These are phyloP conservation scores for Clusia tigrina DNA, from an alignment of 2,888 invertebrate species.

Conservation along the genomic window DNA sequence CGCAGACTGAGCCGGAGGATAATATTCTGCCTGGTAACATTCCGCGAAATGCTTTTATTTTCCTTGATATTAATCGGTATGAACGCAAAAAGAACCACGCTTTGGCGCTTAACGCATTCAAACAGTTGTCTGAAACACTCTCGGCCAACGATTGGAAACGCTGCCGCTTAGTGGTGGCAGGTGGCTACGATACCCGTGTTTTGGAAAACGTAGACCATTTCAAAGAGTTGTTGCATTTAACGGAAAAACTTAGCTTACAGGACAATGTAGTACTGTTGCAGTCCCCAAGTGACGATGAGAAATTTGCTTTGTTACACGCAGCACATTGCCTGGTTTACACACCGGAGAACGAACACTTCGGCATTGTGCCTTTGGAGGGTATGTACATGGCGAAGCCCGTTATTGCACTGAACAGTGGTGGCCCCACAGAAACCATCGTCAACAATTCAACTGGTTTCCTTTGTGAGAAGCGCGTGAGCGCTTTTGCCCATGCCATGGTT, in stretches of 20 bases:
- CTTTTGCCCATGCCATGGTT: slow-evolving; percentile 81
- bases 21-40: slow-evolving; percentile 49
- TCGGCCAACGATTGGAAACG: slow-evolving; percentile 69
- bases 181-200: slow-evolving; percentile 93
- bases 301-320: slow-evolving; percentile 79
- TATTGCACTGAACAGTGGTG: slow-evolving; percentile 93
- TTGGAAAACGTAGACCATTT: slow-evolving; percentile 87
- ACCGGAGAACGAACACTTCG: slow-evolving; percentile 97
- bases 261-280: slow-evolving; percentile 83
- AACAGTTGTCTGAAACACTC: slow-evolving; percentile 69
- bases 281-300: slow-evolving; percentile 86
- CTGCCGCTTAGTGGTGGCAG: slow-evolving; percentile 90
- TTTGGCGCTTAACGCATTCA: slow-evolving; percentile 83
- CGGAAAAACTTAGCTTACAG: slow-evolving; percentile 71
- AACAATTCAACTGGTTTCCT: slow-evolving; percentile 83
- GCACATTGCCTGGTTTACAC: slow-evolving; percentile 90
- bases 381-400: slow-evolving; percentile 95
- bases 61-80: slow-evolving; percentile 95
- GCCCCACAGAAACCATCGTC: slow-evolving; percentile 90
- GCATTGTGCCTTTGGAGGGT: slow-evolving; percentile 98
- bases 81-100: slow-evolving; percentile 96
- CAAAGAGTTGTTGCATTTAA: slow-evolving; percentile 75
- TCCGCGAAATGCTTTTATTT: slow-evolving; percentile 71
- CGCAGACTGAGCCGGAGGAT: slow-evolving; percentile 57
- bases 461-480: slow-evolving; percentile 73